Conservation (phyloP, 2,113 vertebrate species). For the Uria lomvia region DNA sequence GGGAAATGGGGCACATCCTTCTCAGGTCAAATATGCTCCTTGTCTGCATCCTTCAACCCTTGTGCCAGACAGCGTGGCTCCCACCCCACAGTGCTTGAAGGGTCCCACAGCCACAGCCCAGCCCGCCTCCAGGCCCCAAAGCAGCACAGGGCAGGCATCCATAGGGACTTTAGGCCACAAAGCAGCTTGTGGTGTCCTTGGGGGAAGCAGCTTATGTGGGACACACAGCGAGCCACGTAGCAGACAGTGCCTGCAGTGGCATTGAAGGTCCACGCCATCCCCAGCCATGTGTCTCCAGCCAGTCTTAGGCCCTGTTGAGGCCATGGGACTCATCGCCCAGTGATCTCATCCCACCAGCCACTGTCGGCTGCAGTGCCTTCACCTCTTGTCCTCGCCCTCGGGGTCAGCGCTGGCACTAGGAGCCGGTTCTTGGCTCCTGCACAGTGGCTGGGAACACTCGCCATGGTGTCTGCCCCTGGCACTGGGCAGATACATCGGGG, state of each 20-base stretch:
- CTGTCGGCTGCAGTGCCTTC: not conserved
- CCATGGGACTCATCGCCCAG: not conserved
- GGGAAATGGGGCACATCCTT: not conserved
- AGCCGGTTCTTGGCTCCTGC: not conserved
- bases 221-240: not conserved
- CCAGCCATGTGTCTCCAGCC: rapidly evolving
- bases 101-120: not conserved
- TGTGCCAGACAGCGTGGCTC: rapidly evolving
- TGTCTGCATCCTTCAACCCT: not conserved
- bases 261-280: rapidly evolving
- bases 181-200: not conserved
- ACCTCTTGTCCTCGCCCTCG: not conserved
- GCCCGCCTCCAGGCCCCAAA: rapidly evolving
- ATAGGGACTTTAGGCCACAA: not conserved
- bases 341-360: not conserved
- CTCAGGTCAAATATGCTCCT: not conserved
- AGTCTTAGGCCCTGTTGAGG: not conserved
- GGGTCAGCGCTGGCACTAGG: not conserved
- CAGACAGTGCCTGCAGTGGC: not conserved
- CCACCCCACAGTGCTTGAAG: not conserved
- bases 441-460: not conserved
- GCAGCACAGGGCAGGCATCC: not conserved
- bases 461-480: not conserved
- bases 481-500: not conserved
- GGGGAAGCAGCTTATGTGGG: not conserved